Conservation (phyloP, 92 coral and sea anemone species). For the Blastomussa wellsi region DNA sequence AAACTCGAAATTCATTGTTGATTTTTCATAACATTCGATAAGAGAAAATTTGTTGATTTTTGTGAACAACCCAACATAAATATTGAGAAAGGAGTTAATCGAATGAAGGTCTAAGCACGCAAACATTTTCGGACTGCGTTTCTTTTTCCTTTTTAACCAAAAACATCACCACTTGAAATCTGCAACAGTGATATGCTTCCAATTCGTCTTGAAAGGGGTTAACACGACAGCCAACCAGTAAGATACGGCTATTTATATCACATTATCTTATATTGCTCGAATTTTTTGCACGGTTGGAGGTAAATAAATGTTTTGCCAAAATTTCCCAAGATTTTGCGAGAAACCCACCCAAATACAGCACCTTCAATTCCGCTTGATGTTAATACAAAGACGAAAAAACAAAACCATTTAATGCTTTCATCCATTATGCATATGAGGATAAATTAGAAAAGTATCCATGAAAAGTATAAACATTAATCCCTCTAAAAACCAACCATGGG, state of each 20-base stretch:
- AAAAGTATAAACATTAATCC: background rate
- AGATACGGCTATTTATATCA: background rate
- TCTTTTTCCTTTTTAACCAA: background rate
- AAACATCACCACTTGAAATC: background rate
- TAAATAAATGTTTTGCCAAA: background rate
- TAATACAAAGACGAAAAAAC: background rate
- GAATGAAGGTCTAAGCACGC: background rate
- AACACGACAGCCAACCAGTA: background rate
- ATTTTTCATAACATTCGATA: conserved; percentile 1
- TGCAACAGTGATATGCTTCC: background rate
- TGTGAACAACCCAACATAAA: background rate
- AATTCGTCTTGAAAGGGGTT: background rate
- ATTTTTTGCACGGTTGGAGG: background rate
- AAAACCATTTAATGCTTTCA: background rate
- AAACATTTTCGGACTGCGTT: background rate
- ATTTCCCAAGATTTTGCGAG: background rate
- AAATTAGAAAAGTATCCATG: background rate
- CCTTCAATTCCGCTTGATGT: background rate
- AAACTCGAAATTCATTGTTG: background rate
- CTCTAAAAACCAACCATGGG: background rate
- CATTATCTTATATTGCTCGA: background rate
- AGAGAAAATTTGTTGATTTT: background rate
- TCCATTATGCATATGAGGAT: background rate
- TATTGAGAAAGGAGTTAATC: background rate
- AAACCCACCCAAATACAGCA: background rate